Evolutionary conservation across 2,888 invertebrate genomes (phyloP), one percentile per base, ranked within the genome.

Genomic region (Ptilodon capucinus): DNA sequence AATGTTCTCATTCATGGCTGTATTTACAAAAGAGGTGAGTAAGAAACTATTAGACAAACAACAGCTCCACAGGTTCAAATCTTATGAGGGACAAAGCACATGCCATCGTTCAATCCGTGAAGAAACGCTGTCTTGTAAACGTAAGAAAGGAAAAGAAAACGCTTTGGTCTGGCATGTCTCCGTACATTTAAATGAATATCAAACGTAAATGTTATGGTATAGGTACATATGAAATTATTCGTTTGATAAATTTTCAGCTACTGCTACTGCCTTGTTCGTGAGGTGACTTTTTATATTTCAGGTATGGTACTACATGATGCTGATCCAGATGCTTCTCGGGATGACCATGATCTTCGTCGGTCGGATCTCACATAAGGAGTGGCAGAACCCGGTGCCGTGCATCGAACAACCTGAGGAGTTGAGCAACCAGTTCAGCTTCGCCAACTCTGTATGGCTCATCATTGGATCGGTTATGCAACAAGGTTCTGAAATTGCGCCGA

Each of bases 1-100:
- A 70, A 92, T 98, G 53, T 98, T 98, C 79, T 97, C 97, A 0
- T 99, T 99, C 78, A 93, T 98, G 87, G 96, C 96, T 2, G 98
- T 98, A 0, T 96, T 99, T 72, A 95, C 97, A 0, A 92, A 92
- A 34, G 95, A 95, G 73, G 91, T 91, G 65, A 65, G 46, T 48
- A 28, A 28, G 2, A 11, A 9, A 28, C 25, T 9, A 25, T 25
- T 17, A 18, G 0, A 18, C 8, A 8, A n/a, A 5, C 1, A 40
- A 4, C 1, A 23, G 25, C 23, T 16, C 2, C 13, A 25, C 38
- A 34, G n/a, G 40, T 23, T 11, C 11, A 17, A 36, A 18, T n/a
- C n/a, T n/a, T n/a, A n/a, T n/a, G n/a, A n/a, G n/a, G n/a, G n/a
- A n/a, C n/a, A n/a, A n/a, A n/a, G n/a, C n/a, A n/a, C n/a, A n/a